Evolutionary conservation across 2,888 invertebrate species (phyloP).

Genomic region (Hemithea aestivaria): DNA sequence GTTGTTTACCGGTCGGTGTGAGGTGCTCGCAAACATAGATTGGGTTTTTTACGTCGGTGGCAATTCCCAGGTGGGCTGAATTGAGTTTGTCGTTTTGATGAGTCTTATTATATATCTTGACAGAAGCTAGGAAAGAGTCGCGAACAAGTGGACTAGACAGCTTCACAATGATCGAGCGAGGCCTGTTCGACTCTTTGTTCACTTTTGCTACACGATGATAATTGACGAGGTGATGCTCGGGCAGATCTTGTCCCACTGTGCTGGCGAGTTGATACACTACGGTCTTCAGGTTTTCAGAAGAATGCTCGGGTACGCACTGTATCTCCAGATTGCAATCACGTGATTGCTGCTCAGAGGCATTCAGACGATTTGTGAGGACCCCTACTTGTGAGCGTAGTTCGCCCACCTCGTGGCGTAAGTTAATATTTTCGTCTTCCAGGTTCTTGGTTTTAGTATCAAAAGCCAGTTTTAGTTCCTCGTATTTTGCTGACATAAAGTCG

Average conservation of each 20-base stretch:
- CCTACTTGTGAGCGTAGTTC: not conserved
- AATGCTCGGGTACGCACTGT: too few species aligned
- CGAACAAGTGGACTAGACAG: slow-evolving; percentile 5
- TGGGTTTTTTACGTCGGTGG: not conserved
- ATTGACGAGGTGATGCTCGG: not conserved
- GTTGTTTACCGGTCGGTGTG: not conserved
- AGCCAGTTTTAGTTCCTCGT: not conserved
- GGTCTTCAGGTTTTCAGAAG: not conserved
- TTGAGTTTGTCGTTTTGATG: too few species aligned
- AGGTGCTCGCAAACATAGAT: not conserved
- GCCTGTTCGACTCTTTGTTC: slow-evolving; percentile 1
- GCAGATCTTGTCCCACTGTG: not conserved
- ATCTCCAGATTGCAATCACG: slow-evolving; percentile 3
- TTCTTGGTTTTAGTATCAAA: not conserved
- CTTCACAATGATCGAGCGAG: slow-evolving; percentile 2
- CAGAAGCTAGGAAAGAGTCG: too few species aligned
- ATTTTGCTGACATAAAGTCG: too few species aligned
- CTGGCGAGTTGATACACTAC: not conserved
- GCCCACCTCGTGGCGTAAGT: too few species aligned
- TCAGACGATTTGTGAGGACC: not conserved
- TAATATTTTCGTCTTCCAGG: not conserved
- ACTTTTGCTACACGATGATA: slow-evolving; percentile 1
- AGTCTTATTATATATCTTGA: too few species aligned
- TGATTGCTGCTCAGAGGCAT: slow-evolving; percentile 1
- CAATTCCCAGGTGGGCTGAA: too few species aligned